Percentiles rank a stretch among this genome's conserved stretches.
These are phyloP conservation scores for Colletes latitarsis DNA, from an alignment of 1,140 invertebrate genomes.

Conservation along the genomic window DNA sequence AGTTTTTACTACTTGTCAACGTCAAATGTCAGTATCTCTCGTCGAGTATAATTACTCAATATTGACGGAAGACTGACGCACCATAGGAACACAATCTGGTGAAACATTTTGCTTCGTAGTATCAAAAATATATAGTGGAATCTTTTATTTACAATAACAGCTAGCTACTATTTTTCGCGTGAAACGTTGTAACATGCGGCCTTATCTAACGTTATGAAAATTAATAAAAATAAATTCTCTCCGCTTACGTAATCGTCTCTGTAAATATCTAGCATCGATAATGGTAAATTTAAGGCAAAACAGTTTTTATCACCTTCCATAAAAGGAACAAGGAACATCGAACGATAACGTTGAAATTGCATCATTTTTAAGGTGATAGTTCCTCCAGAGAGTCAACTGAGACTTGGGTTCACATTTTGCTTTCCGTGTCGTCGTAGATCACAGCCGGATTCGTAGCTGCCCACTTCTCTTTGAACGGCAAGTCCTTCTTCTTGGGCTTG, in stretches of 20 bases:
- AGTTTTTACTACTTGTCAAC: neutral
- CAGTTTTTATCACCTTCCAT: too few species aligned
- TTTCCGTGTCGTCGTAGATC: slow-evolving; percentile 74
- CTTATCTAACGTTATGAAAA: neutral
- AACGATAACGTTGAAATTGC: neutral
- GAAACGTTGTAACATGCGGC: neutral
- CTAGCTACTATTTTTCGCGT: neutral
- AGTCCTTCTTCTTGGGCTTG: slow-evolving; percentile 67
- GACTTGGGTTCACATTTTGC: slow-evolving; percentile 66
- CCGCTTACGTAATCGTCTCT: neutral
- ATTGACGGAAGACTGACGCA: neutral
- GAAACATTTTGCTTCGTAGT: neutral
- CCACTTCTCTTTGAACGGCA: slow-evolving; percentile 76
- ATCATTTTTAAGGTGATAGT: too few species aligned
- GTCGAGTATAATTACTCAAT: neutral
- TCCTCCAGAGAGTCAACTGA: neutral
- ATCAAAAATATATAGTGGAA: neutral
- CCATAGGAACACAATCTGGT: too few species aligned
- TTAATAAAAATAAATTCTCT: neutral
- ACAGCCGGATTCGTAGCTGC: slow-evolving; percentile 73
- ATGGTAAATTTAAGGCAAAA: neutral
- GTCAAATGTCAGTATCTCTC: too few species aligned
- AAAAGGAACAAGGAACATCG: neutral
- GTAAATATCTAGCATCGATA: neutral
- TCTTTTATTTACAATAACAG: neutral